Conservation (phyloP, 2,888 invertebrate species). For the Sinelater perroti region DNA sequence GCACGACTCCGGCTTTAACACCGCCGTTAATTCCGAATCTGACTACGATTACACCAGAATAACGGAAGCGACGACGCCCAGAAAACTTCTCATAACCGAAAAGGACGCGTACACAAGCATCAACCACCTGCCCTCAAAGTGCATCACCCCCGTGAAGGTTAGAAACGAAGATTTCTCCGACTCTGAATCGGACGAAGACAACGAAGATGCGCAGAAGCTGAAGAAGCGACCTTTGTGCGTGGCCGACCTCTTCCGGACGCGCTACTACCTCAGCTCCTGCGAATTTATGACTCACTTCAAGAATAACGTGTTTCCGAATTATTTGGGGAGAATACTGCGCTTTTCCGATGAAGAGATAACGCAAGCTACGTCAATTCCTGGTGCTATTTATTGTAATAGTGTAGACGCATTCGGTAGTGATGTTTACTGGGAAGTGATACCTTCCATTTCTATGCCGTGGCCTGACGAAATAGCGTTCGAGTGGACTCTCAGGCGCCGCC, state of each 20-base stretch:
- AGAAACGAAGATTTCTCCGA: constrained; percentile 59
- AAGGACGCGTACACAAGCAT: constrained; percentile 58
- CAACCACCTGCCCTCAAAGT: constrained; percentile 65
- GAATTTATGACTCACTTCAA: constrained; percentile 76
- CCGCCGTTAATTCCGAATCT: constrained; percentile 45
- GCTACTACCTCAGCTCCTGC: constrained; percentile 69
- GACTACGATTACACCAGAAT: constrained; percentile 72
- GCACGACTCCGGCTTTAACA: constrained; percentile 27
- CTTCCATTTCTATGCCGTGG: constrained; percentile 77
- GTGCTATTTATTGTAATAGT: constrained; percentile 71
- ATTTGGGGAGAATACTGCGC: constrained; percentile 67
- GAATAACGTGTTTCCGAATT: constrained; percentile 67
- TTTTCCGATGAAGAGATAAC: constrained; percentile 65
- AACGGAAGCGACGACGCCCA: constrained; percentile 67
- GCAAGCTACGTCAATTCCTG: constrained; percentile 69
- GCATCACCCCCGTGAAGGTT: constrained; percentile 62
- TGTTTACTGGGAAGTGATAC: constrained; percentile 72
- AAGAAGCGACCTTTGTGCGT: not conserved
- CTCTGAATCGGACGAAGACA: constrained; percentile 54
- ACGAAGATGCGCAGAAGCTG: constrained; percentile 37
- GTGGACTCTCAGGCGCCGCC: constrained; percentile 71
- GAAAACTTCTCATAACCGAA: constrained; percentile 63
- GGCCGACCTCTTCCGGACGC: constrained; percentile 37
- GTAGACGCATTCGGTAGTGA: constrained; percentile 58
- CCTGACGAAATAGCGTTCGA: constrained; percentile 75